These are phyloP conservation scores for Blomia tropicalis DNA, from an alignment of 2,888 invertebrate genomes.

Conservation along the genomic window DNA sequence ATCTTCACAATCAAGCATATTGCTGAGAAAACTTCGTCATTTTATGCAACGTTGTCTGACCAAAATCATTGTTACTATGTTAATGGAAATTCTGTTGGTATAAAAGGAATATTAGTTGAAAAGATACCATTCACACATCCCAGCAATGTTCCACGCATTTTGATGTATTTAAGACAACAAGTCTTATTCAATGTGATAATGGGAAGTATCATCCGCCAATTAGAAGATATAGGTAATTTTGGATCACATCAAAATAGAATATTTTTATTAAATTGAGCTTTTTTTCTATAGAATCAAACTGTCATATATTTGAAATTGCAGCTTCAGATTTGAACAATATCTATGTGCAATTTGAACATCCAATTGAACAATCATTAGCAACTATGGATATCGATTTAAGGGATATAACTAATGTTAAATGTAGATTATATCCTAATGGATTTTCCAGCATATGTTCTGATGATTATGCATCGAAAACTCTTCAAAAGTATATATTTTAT, in stretches of 20 bases:
- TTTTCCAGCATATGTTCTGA: constrained; percentile 34
- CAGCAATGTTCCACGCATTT: constrained; percentile 70
- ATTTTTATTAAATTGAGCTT: not conserved
- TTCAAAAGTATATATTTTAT: constrained; percentile 49
- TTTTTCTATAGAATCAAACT: not conserved
- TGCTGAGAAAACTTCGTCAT: not conserved
- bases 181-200: constrained; percentile 76
- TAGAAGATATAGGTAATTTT: not conserved
- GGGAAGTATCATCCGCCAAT: constrained; percentile 60
- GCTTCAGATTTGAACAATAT: constrained; percentile 76
- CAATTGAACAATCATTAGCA: constrained; percentile 75
- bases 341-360: constrained; percentile 77
- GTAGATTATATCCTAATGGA: constrained; percentile 51
- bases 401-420: constrained; percentile 61
- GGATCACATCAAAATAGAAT: no score
- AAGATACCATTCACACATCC: constrained; percentile 86
- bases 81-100: constrained; percentile 48
- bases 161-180: constrained; percentile 68
- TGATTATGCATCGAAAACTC: constrained; percentile 43
- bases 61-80: constrained; percentile 86
- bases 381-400: constrained; percentile 73
- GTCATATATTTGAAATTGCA: constrained; percentile 68
- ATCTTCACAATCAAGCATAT: not conserved
- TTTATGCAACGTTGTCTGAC: constrained; percentile 49
- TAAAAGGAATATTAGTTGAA: constrained; percentile 57